phyloP scores from a whole-genome alignment of 2,797 vertebrate genomes.

The Bradypodion pumilum region DNA sequence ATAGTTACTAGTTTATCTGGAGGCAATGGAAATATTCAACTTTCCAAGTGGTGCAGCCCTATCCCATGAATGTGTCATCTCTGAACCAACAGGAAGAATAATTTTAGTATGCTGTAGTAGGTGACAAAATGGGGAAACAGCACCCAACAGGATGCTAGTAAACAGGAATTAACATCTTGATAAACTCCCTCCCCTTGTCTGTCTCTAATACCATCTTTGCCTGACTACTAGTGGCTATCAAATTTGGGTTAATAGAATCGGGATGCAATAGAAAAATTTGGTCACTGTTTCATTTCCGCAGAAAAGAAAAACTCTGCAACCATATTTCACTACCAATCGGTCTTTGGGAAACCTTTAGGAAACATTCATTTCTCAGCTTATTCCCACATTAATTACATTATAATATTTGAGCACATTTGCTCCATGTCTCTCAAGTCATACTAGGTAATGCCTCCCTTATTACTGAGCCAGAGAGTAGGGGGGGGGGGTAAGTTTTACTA shows the following conservation, averaged over 20 bases:
- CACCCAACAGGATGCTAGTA: neutral
- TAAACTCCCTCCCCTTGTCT: neutral
- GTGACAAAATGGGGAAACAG: neutral
- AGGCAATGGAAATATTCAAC: neutral
- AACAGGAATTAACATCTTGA: neutral
- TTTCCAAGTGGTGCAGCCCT: neutral
- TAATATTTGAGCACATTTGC: neutral
- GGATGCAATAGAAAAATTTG: neutral
- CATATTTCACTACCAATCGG: neutral
- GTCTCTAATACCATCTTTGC: too few species aligned
- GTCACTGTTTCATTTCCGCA: neutral
- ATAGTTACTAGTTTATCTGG: neutral
- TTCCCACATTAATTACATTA: neutral
- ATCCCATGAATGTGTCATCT: neutral
- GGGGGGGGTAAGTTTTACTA: too few species aligned
- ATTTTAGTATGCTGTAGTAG: neutral
- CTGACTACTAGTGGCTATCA: neutral
- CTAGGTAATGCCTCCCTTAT: neutral
- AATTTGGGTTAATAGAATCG: neutral
- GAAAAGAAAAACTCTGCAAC: neutral
- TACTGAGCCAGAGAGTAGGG: neutral
- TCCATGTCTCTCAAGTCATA: neutral
- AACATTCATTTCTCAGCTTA: neutral
- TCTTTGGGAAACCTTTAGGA: neutral
- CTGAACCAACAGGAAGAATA: neutral